These are phyloP conservation scores for Haliclona indistincta DNA, from an alignment of 37 sponge, comb jelly and placozoan genomes.

Conservation along the genomic window DNA sequence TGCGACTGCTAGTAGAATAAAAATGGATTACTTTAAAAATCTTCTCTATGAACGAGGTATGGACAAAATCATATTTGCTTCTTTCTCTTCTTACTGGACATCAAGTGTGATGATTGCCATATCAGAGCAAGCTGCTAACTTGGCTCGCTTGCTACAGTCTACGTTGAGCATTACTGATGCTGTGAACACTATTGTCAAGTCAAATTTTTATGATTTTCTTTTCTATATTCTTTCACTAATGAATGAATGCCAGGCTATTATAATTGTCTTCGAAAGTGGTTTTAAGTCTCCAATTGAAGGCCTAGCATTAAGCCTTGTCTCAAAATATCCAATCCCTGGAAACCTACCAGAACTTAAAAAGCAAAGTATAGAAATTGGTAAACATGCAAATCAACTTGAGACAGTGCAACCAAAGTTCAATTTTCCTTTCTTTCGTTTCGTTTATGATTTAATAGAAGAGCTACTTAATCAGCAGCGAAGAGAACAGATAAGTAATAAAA, in stretches of 20 bases:
- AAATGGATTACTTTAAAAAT: constrained; percentile 10
- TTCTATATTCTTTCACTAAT: constrained; percentile 70
- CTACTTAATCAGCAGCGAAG: constrained; percentile 51
- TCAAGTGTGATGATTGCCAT: constrained; percentile 65
- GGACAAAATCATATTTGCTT: constrained; percentile 44
- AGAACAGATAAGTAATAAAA: too few species aligned
- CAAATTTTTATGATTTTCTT: constrained; percentile 75
- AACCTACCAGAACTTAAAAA: constrained; percentile 61
- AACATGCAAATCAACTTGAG: background rate
- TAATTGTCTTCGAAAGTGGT: constrained; percentile 32
- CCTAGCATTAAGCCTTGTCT: constrained; percentile 50
- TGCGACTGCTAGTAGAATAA: constrained; percentile 15
- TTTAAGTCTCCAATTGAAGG: constrained; percentile 3
- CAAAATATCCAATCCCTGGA: constrained; percentile 41
- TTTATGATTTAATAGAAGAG: constrained; percentile 30
- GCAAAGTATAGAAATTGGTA: constrained; percentile 14
- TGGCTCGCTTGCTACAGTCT: constrained; percentile 52
- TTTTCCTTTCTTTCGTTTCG: constrained; percentile 64
- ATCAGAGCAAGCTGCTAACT: constrained; percentile 56
- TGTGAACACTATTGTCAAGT: constrained; percentile 63
- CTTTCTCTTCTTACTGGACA: constrained; percentile 68
- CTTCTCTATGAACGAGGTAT: constrained; percentile 44
- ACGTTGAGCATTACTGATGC: constrained; percentile 70
- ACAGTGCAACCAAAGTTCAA: constrained; percentile 24
- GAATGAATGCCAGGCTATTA: constrained; percentile 66